Base-by-base conservation (phyloP, 2,113 vertebrate species). In the Pollimyrus isidori region DNA sequence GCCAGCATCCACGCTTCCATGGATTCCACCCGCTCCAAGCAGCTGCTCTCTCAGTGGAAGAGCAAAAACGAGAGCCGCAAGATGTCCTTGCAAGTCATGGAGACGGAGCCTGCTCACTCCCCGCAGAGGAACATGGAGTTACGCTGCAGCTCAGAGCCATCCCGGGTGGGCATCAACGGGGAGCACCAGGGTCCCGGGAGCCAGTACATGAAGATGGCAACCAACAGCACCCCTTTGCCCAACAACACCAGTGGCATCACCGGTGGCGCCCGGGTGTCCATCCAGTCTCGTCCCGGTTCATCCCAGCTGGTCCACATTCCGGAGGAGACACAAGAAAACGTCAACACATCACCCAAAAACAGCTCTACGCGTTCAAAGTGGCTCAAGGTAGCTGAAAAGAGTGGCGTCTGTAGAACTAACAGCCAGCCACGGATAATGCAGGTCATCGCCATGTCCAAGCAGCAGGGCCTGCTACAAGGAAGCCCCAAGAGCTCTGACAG, bases 291-390 rank as follows among this genome's bases (percentile, higher is more conserved):
- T 19, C 97, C 98, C 3, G 98, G 97, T n/a, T 99, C 98, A 10
- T 99, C 98, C 0, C 98, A 98, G 92, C 91, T 99, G n/a, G 98
- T 99, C 26, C 98, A 99, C 90, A 99, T 99, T 92, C 98, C 98
- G 0, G 98, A 99, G 90, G 98, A 99, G 93, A 97, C 96, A 1
- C 97, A 96, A 52, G 97, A 97, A 89, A 96, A 96, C 0, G 82
- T 91, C 49, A 95, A 65, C 88, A 93, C 95, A 35, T 99, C 96
- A 30, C 97, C 96, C 89, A 99, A 97, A 88, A 97, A 93, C 3
- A 97, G 97, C 86, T 98, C 97, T 0, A 98, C 98, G 23, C 95
- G 98, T 89, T 97, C 98, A 84, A 99, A 99, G 93, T 99, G 98
- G 98, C 93, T 99, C 90, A 97, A 98, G 92, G 98, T 98, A 88